phyloP scores from a whole-genome alignment of 2,888 invertebrate genomes.

The Drosophila siamana region DNA sequence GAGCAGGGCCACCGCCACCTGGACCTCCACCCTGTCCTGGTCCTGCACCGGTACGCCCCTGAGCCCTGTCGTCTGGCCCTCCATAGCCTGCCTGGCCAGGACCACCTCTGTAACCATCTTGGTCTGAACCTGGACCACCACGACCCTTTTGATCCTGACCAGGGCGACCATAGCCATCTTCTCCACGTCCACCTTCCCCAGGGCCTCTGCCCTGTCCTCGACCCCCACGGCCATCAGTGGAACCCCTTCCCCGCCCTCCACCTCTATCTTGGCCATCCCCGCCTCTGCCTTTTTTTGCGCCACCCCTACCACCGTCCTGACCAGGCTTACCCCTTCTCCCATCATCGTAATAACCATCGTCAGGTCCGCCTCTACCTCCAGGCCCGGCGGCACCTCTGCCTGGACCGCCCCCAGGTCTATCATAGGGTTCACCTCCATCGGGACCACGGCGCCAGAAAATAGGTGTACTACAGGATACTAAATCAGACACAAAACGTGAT shows the following conservation, averaged over 20 bases:
- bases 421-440: neutral
- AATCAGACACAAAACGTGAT: conserved; percentile 81
- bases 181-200: conserved; percentile 1
- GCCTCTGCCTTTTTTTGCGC: neutral
- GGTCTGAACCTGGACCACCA: neutral
- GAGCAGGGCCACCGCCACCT: neutral
- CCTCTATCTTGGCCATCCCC: neutral
- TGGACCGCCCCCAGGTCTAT: conserved; percentile 13
- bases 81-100: neutral
- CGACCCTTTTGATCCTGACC: conserved; percentile 1
- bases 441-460: conserved; percentile 18
- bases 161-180: neutral
- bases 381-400: conserved; percentile 4
- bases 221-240: neutral
- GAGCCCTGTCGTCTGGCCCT: neutral
- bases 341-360: conserved; percentile 8
- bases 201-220: neutral
- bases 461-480: conserved; percentile 77
- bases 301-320: neutral
- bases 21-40: neutral
- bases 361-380: conserved; percentile 5
- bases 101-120: neutral
- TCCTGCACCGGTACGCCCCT: neutral
- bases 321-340: conserved; percentile 8
- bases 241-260: conserved; percentile 6